phyloP scores from a whole-genome alignment of 2,797 vertebrate genomes.

The Enteromius fasciolatus region DNA sequence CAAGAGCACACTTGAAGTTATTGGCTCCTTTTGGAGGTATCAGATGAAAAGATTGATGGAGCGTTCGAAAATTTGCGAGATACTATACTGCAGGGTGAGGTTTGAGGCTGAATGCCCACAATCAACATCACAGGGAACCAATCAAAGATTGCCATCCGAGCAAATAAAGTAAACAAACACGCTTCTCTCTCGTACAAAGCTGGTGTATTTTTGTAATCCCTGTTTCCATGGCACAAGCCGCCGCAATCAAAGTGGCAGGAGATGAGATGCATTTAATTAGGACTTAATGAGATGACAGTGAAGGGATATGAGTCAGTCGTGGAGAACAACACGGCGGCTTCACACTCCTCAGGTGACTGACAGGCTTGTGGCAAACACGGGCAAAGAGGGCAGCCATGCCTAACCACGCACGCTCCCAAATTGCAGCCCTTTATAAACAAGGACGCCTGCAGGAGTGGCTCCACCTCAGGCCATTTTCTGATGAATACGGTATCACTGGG shows the following conservation, averaged over 20 bases:
- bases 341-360: slow-evolving; percentile 45
- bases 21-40: slow-evolving; percentile 16
- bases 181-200: slow-evolving; percentile 7
- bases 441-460: neutral
- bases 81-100: slow-evolving; percentile 8
- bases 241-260: slow-evolving; percentile 44
- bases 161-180: slow-evolving; percentile 22
- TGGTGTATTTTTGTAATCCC: neutral
- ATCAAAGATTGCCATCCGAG: slow-evolving; percentile 25
- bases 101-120: slow-evolving; percentile 26
- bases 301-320: slow-evolving; percentile 52
- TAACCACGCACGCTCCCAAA: slow-evolving; percentile 1
- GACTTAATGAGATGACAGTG: slow-evolving; percentile 59
- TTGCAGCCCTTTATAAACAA: slow-evolving; percentile 20
- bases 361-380: slow-evolving; percentile 18
- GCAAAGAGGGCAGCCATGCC: slow-evolving; percentile 23
- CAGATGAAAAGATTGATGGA: slow-evolving; percentile 3
- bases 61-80: neutral
- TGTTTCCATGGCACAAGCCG: slow-evolving; percentile 39
- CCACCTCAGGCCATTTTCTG: neutral
- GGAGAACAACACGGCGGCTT: slow-evolving; percentile 12
- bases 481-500: neutral
- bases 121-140: slow-evolving; percentile 21
- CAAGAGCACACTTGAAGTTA: neutral
- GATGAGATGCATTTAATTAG: slow-evolving; percentile 64